phyloP scores from a whole-genome alignment of 2,113 vertebrate genomes.

The Pseudolaguvia tuberculata region DNA sequence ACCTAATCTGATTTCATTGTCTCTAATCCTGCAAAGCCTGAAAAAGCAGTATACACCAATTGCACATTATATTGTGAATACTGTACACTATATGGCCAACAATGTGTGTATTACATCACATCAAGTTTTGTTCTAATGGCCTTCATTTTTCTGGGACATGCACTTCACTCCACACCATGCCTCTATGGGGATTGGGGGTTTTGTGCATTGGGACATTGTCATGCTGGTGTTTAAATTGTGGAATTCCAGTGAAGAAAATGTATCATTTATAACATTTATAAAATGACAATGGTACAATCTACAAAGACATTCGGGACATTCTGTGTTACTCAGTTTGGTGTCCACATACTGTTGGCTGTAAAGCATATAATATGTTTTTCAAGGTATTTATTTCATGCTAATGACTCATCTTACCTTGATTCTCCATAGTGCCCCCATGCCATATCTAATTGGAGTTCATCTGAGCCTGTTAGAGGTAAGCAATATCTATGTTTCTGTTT shows the following conservation, averaged over 20 bases:
- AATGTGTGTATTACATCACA: background rate
- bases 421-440: conserved; percentile 88
- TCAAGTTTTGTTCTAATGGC: background rate
- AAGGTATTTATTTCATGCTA: conserved; percentile 18
- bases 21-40: conserved; percentile 26
- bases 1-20: conserved; percentile 62
- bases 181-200: too few species aligned
- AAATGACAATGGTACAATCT: background rate
- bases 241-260: background rate
- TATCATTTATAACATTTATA: too few species aligned
- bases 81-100: background rate
- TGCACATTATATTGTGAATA: conserved; percentile 34
- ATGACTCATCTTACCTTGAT: conserved; percentile 50
- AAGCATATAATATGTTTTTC: background rate
- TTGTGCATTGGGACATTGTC: background rate
- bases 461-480: conserved; percentile 94
- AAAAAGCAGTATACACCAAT: conserved; percentile 51
- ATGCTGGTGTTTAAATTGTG: background rate
- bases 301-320: background rate
- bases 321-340: background rate
- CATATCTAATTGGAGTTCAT: conserved; percentile 95
- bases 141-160: too few species aligned
- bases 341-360: background rate
- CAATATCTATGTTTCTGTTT: conserved; percentile 35
- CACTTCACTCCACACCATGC: too few species aligned